Evolutionary conservation across 2,888 invertebrate species (phyloP), one percentile per base, ranked within the genome.

Genomic region (Lasioglossum vierecki): DNA sequence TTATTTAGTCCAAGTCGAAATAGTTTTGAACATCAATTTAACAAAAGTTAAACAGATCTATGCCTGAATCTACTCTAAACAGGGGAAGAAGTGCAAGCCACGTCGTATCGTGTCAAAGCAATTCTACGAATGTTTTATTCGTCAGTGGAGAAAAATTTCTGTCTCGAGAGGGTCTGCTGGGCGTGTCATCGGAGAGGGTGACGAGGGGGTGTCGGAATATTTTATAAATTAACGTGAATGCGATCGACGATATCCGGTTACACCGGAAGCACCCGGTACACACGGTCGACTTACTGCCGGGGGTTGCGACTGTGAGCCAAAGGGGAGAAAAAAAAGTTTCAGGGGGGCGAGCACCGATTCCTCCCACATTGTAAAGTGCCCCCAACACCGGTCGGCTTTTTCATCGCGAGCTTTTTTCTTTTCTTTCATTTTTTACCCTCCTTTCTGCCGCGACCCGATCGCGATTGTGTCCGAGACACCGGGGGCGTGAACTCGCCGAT

Each of bases 201-300:
- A 73, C 60, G 49, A 71, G 82, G 46, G 68, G 91, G 91, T 92
- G 90, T 89, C 90, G 92, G 94, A 93, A 93, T 95, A 94, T 95
- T 95, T 95, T 95, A 93, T 94, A 94, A 95, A 94, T 95, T 95
- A 94, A 95, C 94, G 94, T 94, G 94, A 94, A 94, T 94, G 93
- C 92, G 91, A 91, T 86, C 89, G 92, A 91, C 89, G 92, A 93
- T 94, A 95, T 95, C 95, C 93, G 94, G 94, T 95, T 95, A 94
- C 94, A 92, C 94, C 95, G 95, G 95, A 95, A 95, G 92, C 92
- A 83, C 88, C 89, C 90, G 91, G 90, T 79, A 94, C 92, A 90
- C 90, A 92, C 91, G 92, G 81, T 91, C 87, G 88, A 91, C 88
- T 89, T 84, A 79, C 88, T 60, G 81, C 71, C 83, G 79, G 70